phyloP scores from a whole-genome alignment of 2,113 vertebrate species.

The Typhlomys cinereus region DNA sequence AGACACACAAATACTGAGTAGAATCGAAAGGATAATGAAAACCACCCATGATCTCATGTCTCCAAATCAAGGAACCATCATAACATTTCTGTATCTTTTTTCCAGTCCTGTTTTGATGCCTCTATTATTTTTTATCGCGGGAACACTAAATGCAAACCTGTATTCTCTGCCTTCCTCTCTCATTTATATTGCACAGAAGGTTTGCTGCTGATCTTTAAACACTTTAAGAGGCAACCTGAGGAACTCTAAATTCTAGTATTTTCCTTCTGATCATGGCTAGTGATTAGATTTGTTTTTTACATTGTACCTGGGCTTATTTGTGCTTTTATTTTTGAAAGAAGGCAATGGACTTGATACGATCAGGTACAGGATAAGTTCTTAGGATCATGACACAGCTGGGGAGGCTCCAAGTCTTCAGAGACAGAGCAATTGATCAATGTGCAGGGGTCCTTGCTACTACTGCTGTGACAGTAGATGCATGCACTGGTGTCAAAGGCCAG shows the following conservation, averaged over 20 bases:
- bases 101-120: background rate
- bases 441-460: background rate
- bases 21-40: conserved; percentile 42
- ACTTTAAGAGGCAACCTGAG: conserved; percentile 9
- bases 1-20: background rate
- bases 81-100: conserved; percentile 19
- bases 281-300: conserved; percentile 20
- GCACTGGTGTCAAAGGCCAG: background rate
- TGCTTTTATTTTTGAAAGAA: conserved; percentile 30
- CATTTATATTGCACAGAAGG: background rate
- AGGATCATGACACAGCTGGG: background rate
- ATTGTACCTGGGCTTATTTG: background rate
- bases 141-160: conserved; percentile 25
- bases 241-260: background rate
- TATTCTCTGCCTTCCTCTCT: background rate
- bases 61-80: background rate
- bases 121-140: background rate
- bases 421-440: background rate
- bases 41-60: background rate
- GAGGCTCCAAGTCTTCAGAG: background rate
- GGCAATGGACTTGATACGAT: background rate
- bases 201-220: conserved; percentile 45
- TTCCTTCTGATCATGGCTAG: background rate
- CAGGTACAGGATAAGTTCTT: background rate
- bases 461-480: background rate